phyloP scores from a whole-genome alignment of 1,140 invertebrate genomes.

The Apis laboriosa region DNA sequence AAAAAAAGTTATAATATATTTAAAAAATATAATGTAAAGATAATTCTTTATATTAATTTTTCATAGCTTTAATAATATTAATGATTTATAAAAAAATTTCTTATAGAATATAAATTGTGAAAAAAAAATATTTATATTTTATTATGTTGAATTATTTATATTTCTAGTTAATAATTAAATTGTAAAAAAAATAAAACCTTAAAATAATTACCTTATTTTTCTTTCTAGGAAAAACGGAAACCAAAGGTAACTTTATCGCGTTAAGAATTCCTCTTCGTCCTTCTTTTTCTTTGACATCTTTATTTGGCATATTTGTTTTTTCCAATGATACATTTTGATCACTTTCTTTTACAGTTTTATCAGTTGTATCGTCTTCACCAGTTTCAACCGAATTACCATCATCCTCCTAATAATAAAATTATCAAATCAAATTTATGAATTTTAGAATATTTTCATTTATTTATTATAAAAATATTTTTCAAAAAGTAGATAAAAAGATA shows the following conservation, averaged over 20 bases:
- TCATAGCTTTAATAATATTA: too few species aligned
- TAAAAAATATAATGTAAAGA: too few species aligned
- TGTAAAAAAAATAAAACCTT: too few species aligned
- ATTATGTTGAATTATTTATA: too few species aligned
- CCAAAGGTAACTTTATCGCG: constrained; percentile 85
- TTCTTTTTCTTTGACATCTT: constrained; percentile 77
- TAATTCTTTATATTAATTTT: too few species aligned
- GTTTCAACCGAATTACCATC: constrained; percentile 73
- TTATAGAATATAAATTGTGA: too few species aligned
- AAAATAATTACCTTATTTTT: constrained; percentile 76
- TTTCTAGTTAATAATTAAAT: too few species aligned
- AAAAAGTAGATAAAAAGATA: too few species aligned
- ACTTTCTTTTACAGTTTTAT: constrained; percentile 72
- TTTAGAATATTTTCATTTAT: neutral
- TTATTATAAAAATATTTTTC: neutral
- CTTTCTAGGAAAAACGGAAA: constrained; percentile 83
- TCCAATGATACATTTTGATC: constrained; percentile 78
- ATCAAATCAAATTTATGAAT: constrained; percentile 18
- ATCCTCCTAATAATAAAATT: constrained; percentile 76
- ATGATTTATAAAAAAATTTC: too few species aligned
- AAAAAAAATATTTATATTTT: too few species aligned
- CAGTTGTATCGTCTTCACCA: constrained; percentile 60
- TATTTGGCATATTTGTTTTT: constrained; percentile 79
- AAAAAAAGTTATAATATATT: too few species aligned
- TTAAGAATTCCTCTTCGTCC: constrained; percentile 81